Evolutionary conservation across 2,888 invertebrate species (phyloP).

Genomic region (Gastrophysa polygoni): DNA sequence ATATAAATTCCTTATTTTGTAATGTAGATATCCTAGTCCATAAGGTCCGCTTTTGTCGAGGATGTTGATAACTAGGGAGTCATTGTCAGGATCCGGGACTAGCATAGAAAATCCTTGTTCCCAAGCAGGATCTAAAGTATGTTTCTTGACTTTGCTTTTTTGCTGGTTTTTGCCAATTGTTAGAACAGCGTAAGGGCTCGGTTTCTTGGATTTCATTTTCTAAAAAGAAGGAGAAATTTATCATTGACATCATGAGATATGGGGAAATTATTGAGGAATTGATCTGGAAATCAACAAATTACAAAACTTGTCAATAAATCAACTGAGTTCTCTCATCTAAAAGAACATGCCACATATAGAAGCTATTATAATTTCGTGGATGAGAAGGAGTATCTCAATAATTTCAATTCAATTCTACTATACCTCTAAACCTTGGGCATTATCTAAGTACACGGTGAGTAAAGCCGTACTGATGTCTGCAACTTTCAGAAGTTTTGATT

Average conservation of each 20-base stretch:
- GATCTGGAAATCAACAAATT: too few relatives aligned
- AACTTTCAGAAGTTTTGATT: slow-evolving; percentile 72
- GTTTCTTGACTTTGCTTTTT: slow-evolving; percentile 71
- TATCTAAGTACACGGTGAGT: slow-evolving; percentile 86
- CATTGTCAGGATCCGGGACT: slow-evolving; percentile 85
- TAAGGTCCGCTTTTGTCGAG: slow-evolving; percentile 78
- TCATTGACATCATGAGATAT: background rate
- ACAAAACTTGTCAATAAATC: too few relatives aligned
- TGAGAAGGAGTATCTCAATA: too few relatives aligned
- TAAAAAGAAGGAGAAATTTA: slow-evolving; percentile 43
- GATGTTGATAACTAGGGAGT: slow-evolving; percentile 81
- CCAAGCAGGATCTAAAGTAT: slow-evolving; percentile 88
- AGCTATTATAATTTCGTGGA: too few relatives aligned
- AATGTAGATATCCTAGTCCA: slow-evolving; percentile 71
- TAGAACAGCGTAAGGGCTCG: slow-evolving; percentile 81
- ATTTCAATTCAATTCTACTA: too few relatives aligned
- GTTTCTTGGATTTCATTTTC: slow-evolving; percentile 71
- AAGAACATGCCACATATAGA: too few relatives aligned
- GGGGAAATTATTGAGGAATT: too few relatives aligned
- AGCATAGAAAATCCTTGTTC: slow-evolving; percentile 92
- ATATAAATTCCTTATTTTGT: slow-evolving; percentile 70
- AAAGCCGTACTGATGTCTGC: slow-evolving; percentile 75
- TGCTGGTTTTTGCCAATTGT: slow-evolving; percentile 76
- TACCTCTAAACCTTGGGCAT: slow-evolving; percentile 87
- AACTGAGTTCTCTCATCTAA: too few relatives aligned